Percentiles rank a stretch among this genome's conserved stretches.
Evolutionary conservation across 1,140 invertebrate genomes (phyloP).

Genomic region (Zophobas atratus): DNA sequence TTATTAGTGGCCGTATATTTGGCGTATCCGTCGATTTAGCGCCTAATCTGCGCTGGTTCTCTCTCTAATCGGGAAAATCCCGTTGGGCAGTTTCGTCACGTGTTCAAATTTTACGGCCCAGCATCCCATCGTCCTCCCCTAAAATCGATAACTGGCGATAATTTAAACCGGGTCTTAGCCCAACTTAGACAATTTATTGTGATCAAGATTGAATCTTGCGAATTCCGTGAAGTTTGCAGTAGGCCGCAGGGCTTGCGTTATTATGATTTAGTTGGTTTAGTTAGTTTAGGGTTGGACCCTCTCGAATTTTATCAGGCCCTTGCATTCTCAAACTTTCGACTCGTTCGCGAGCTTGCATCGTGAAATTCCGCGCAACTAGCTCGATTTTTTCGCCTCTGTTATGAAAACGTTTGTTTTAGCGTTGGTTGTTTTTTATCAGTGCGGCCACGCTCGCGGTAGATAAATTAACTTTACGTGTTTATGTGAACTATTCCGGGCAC

Average conservation of each 20-base stretch:
- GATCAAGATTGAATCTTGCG: slow-evolving; percentile 47
- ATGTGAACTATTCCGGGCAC: slow-evolving; percentile 33
- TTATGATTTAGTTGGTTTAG: slow-evolving; percentile 48
- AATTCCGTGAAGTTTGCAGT: slow-evolving; percentile 45
- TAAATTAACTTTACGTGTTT: slow-evolving; percentile 41
- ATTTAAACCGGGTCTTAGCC: slow-evolving; percentile 33
- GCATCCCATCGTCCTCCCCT: too few species aligned
- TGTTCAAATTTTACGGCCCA: too few species aligned
- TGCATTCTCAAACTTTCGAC: slow-evolving; percentile 31
- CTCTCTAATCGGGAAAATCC: too few species aligned
- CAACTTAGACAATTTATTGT: slow-evolving; percentile 45
- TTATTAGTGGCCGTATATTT: too few species aligned
- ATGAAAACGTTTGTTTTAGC: slow-evolving; percentile 36
- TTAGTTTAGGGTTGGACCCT: slow-evolving; percentile 41
- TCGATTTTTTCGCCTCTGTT: slow-evolving; percentile 10
- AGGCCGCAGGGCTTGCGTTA: slow-evolving; percentile 47
- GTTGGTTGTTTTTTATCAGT: slow-evolving; percentile 24
- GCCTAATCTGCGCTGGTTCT: too few species aligned
- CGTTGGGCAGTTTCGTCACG: too few species aligned
- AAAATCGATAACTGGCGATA: background rate
- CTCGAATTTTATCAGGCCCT: slow-evolving; percentile 36
- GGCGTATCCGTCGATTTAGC: too few species aligned
- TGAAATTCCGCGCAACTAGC: slow-evolving; percentile 11
- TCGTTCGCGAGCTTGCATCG: background rate
- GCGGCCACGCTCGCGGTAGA: slow-evolving; percentile 13